Base-by-base conservation (phyloP, 2,797 vertebrate genomes). In the Delichon dasypus region DNA sequence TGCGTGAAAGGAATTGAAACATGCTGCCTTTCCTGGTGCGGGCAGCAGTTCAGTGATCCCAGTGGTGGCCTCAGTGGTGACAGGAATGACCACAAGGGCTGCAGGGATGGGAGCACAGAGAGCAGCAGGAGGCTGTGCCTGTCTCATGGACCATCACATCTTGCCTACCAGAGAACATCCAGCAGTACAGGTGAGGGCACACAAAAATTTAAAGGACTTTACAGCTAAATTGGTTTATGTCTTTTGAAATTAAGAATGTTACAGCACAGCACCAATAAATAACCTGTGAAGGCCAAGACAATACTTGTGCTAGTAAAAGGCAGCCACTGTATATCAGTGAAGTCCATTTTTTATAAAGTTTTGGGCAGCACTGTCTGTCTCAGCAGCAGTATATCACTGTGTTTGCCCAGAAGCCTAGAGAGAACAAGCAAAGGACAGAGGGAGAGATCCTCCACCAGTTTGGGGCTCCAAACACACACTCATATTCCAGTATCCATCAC, bases 161-260 rank as follows among this genome's bases (percentile, higher is more conserved):
- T 66, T 3, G 0, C 27, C 50, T 47, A 15, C 38, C 0, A 0
- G 62, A 81, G 34, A 76, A 81, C 29, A 51, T 17, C 32, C 29
- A 9, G 66, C 51, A 19, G 66, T 78, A 21, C 20, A 71, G 80
- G 16, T 13, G 66, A 77, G 53, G 55, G 32, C 53, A 50, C 44
- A 44, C 9, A 70, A 32, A 78, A 79, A 45, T 3, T 25, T 60
- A 73, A 82, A 79, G 60, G 23, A 27, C 38, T 88, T 90, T 7
- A 64, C n/a, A 25, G 64, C 40, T 85, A 50, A 93, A 90, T 81
- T 82, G 34, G 55, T 51, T 90, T 44, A 25, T 11, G 60, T 32
- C 71, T 85, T 78, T 73, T 82, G 67, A 89, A 95, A 90, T 79
- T 34, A 90, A 48, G 36, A 47, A 64, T 42, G 27, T 19, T 89